Conservation (phyloP, 2,888 invertebrate genomes). For the Nomada ruficornis region DNA sequence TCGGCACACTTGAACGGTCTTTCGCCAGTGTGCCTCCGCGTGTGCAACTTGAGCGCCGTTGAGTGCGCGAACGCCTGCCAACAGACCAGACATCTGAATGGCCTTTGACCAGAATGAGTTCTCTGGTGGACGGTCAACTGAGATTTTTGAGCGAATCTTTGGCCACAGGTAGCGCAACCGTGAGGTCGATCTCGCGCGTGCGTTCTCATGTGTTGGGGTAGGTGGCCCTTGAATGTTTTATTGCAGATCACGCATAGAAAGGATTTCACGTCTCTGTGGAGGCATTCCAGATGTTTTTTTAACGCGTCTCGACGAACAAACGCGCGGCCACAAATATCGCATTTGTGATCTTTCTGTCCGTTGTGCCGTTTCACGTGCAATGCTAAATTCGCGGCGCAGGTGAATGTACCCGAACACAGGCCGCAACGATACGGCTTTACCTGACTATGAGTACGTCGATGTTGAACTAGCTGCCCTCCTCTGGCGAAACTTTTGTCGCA, state of each 20-base stretch:
- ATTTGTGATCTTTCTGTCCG: slow-evolving; percentile 91
- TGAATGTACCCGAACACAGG: slow-evolving; percentile 90
- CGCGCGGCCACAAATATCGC: slow-evolving; percentile 92
- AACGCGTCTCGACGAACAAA: slow-evolving; percentile 91
- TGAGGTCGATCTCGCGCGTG: slow-evolving; percentile 92
- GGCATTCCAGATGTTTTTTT: slow-evolving; percentile 90
- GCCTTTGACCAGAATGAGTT: slow-evolving; percentile 93
- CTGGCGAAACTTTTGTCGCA: slow-evolving; percentile 89
- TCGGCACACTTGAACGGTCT: slow-evolving; percentile 91
- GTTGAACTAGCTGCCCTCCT: slow-evolving; percentile 91
- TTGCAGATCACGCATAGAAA: slow-evolving; percentile 93
- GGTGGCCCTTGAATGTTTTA: slow-evolving; percentile 92
- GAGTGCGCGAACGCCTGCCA: slow-evolving; percentile 93
- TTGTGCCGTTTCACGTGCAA: slow-evolving; percentile 87
- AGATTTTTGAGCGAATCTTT: slow-evolving; percentile 92
- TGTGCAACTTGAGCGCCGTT: slow-evolving; percentile 93
- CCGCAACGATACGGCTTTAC: slow-evolving; percentile 90
- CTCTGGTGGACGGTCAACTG: slow-evolving; percentile 93
- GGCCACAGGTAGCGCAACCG: slow-evolving; percentile 91
- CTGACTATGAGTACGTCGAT: slow-evolving; percentile 90
- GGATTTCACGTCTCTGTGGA: slow-evolving; percentile 90
- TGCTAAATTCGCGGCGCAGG: slow-evolving; percentile 85
- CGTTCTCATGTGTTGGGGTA: slow-evolving; percentile 93
- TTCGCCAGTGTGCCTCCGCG: slow-evolving; percentile 93
- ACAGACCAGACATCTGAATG: slow-evolving; percentile 93